Percentiles rank a stretch among this genome's conserved stretches.
phyloP scores from a whole-genome alignment of 2,113 vertebrate species.

The Tyto alba region DNA sequence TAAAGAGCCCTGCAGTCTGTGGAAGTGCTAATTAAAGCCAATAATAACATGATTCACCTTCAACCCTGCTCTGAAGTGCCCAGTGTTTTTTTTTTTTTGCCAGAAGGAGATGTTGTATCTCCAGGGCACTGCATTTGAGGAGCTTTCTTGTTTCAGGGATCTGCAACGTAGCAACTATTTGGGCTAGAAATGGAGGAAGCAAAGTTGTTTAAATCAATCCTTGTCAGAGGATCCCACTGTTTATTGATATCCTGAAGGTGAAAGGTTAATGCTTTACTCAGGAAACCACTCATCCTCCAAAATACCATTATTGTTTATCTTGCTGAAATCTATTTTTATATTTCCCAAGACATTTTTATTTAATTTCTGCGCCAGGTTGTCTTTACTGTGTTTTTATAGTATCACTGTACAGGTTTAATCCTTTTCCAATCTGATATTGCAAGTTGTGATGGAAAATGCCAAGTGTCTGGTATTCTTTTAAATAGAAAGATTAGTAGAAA shows the following conservation, averaged over 20 bases:
- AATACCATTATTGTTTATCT: slow-evolving; percentile 67
- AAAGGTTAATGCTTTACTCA: slow-evolving; percentile 66
- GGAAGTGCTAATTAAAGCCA: slow-evolving; percentile 59
- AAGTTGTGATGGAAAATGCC: slow-evolving; percentile 56
- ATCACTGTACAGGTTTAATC: slow-evolving; percentile 50
- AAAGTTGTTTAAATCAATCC: slow-evolving; percentile 47
- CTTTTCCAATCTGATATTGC: slow-evolving; percentile 52
- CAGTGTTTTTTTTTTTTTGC: background rate
- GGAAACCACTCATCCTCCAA: slow-evolving; percentile 61
- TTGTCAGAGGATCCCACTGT: slow-evolving; percentile 16
- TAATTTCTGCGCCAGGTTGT: slow-evolving; percentile 41
- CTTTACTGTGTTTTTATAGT: slow-evolving; percentile 49
- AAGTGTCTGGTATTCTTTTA: slow-evolving; percentile 37
- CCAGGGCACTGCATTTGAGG: background rate
- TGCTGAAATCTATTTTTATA: slow-evolving; percentile 63
- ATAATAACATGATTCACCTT: slow-evolving; percentile 35
- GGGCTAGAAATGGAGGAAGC: background rate
- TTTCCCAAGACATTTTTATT: slow-evolving; percentile 59
- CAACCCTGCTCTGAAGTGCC: background rate
- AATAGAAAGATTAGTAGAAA: slow-evolving; percentile 39
- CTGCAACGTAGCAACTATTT: background rate
- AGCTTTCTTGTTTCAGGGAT: background rate
- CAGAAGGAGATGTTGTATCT: background rate
- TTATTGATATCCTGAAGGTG: slow-evolving; percentile 50
- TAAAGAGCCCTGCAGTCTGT: slow-evolving; percentile 10